Conservation (phyloP, 2,888 invertebrate genomes). For the Elegia similella region DNA sequence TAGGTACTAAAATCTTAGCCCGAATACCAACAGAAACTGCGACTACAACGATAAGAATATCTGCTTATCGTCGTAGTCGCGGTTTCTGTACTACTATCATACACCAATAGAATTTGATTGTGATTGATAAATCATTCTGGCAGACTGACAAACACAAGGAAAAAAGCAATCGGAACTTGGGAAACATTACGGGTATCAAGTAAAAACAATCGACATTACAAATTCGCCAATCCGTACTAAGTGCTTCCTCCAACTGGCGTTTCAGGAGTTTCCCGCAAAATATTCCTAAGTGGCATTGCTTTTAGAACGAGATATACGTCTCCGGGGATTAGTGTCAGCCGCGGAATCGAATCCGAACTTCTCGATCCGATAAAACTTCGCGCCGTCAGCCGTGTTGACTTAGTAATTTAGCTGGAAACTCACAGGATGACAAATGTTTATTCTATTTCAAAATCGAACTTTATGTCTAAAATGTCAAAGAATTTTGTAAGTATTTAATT, state of each 20-base stretch:
- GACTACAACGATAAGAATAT: no score
- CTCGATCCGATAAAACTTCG: constrained; percentile 16
- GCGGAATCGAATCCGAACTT: constrained; percentile 18
- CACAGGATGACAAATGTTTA: constrained; percentile 11
- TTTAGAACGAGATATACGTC: constrained; percentile 16
- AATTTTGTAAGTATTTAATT: no score
- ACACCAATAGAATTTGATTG: no score
- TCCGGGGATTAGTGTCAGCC: constrained; percentile 15
- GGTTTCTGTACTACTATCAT: no score
- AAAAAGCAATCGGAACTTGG: background rate
- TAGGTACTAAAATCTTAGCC: no score
- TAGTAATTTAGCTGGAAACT: constrained; percentile 17
- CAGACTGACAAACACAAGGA: no score
- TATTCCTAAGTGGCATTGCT: constrained; percentile 8
- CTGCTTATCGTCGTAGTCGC: no score
- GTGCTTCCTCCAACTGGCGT: background rate
- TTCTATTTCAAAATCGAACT: background rate
- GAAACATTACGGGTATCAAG: background rate
- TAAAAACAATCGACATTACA: background rate
- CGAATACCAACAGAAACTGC: no score
- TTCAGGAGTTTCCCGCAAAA: background rate
- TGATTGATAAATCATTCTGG: no score
- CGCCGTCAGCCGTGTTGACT: constrained; percentile 15
- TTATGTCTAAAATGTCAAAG: background rate
- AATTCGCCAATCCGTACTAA: background rate